phyloP scores from a whole-genome alignment of 2,888 invertebrate species.

The Punctoribates punctum region DNA sequence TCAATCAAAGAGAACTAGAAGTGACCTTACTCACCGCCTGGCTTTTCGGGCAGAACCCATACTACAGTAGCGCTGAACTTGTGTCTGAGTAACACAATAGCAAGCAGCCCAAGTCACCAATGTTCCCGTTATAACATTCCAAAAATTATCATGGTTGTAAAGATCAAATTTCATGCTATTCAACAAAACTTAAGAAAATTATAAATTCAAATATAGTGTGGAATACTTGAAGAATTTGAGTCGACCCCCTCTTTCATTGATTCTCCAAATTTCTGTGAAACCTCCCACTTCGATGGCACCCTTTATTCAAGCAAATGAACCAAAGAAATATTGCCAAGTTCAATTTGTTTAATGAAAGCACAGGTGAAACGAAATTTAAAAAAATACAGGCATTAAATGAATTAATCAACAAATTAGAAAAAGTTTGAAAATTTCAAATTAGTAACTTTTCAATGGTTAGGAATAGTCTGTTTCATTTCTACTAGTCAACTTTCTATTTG shows the following conservation, averaged over 20 bases:
- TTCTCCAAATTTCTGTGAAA: conserved; percentile 60
- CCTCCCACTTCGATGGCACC: conserved; percentile 42
- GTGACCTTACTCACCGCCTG: conserved; percentile 51
- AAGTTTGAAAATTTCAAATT: too few species aligned
- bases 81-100: conserved; percentile 82
- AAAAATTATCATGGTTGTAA: conserved; percentile 39
- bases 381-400: too few species aligned
- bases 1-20: background rate
- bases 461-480: too few species aligned
- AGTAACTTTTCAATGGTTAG: too few species aligned
- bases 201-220: too few species aligned
- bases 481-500: too few species aligned
- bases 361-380: too few species aligned
- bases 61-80: conserved; percentile 80
- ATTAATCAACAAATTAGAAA: too few species aligned
- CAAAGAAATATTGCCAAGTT: background rate
- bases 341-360: background rate
- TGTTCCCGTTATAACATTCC: conserved; percentile 36
- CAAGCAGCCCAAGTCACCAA: conserved; percentile 82
- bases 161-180: conserved; percentile 38
- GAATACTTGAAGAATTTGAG: conserved; percentile 45
- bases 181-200: background rate
- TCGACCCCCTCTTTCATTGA: conserved; percentile 68
- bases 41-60: conserved; percentile 68
- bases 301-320: background rate